Evolutionary conservation across 2,888 invertebrate genomes (phyloP), one percentile per base, ranked within the genome.

Genomic region (Phengaris alcon): DNA sequence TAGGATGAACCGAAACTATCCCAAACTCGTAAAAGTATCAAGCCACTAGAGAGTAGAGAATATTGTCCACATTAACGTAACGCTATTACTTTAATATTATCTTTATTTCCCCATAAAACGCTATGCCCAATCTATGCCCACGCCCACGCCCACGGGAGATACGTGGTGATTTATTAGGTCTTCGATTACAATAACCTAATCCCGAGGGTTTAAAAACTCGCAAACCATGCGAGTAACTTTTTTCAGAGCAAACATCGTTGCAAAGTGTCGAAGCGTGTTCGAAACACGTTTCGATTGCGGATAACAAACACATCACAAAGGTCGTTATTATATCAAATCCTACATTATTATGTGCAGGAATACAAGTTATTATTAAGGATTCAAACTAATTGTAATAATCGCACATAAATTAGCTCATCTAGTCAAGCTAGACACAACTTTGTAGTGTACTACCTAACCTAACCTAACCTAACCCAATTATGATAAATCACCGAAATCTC

Each of bases 71-170:
- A 72, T 72, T 72, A 72, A 54, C 12, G 72, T 52, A 52, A 35
- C 74, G 72, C 35, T 75, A 74, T 70, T 77, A 77, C 76, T 78
- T 76, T 74, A 77, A 75, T 76, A 77, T 77, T 78, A 79, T 79
- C 79, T 79, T 80, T 77, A 78, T 82, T 80, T 79, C 78, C 74
- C 78, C 78, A 79, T 81, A 82, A 80, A 81, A 79, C 79, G 70
- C 15, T 54, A 54, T 72, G 72, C 77, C 79, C 79, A 79, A 79
- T 79, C 74, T 80, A 79, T 79, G 81, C 81, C 80, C 79, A 78
- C 77, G 74, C 73, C 77, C 78, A 79, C 81, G 79, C 83, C 82
- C 77, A 83, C 82, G 82, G 81, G 72, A 72, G 73, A 72, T 72
- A 68, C 57, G 15, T 77, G 75, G 77, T 80, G 80, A 79, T 79